Base-by-base conservation (phyloP, 2,797 vertebrate species). In the Alectoris magna region DNA sequence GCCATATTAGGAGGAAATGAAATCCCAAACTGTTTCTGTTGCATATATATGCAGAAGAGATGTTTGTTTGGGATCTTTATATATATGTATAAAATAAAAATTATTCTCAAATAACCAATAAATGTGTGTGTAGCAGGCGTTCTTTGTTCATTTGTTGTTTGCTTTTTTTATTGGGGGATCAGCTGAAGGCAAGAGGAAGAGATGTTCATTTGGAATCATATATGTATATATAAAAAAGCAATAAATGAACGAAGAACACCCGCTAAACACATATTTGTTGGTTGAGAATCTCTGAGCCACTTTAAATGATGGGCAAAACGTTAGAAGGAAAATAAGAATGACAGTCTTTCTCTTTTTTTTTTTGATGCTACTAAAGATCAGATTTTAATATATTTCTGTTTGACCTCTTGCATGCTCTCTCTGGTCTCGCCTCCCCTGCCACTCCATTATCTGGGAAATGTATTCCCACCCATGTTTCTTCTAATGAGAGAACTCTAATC, bases 401-500 rank as follows among this genome's bases (percentile, higher is more conserved):
- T 80, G 55, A 77, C 72, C 59, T 85, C 73, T 72, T 59, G 8
- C 14, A 11, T 1, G 0, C 6, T 81, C 34, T 5, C 17, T 64
- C 44, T 4, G 5, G 9, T 74, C 51, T 10, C 4, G 6, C 79
- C 12, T 91, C 51, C 48, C 66, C 60, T 68, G 55, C 24, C 29
- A 84, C n/a, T 84, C 44, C 12, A 11, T 84, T 83, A 48, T 46
- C 58, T 80, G 38, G 71, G 71, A 49, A 87, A 83, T 85, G 90
- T 94, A 91, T 91, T 90, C 86, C 67, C n/a, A 66, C 38, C 48
- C 62, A 68, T 3, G 1, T 36, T 26, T 55, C 62, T 51, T 74
- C 58, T 95, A 85, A 90, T 74, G 66, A 94, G 78, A 82, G 78
- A 58, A 85, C 79, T 88, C n/a, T 74, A 87, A 93, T 94, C 23